phyloP scores from a whole-genome alignment of 2,113 vertebrate genomes.

The Cyrtonyx montezumae region DNA sequence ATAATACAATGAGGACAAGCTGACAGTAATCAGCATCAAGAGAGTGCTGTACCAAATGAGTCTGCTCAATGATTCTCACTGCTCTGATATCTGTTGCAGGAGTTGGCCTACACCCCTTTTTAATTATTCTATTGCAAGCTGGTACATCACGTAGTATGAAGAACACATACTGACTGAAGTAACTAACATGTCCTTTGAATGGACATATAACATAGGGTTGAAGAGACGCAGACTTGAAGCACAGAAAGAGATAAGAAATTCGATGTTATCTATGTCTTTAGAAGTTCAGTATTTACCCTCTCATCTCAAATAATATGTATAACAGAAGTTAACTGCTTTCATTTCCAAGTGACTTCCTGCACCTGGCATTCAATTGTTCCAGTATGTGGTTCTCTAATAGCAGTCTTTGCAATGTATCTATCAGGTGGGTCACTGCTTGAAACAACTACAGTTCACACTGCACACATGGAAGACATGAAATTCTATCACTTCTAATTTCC shows the following conservation, averaged over 20 bases:
- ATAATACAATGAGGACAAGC: not conserved
- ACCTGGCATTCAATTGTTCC: not conserved
- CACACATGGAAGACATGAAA: not conserved
- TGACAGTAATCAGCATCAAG: not conserved
- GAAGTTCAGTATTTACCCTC: not conserved
- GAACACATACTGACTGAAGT: not conserved
- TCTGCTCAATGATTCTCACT: not conserved
- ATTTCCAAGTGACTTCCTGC: not conserved
- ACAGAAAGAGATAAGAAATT: not conserved
- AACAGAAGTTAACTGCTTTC: not conserved
- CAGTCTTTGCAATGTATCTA: fast-evolving
- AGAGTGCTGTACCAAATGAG: not conserved
- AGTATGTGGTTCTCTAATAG: fast-evolving
- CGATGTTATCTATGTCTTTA: not conserved
- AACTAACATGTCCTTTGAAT: not conserved
- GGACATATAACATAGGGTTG: fast-evolving
- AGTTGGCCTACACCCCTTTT: not conserved
- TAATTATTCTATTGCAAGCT: not conserved
- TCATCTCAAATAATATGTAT: not conserved
- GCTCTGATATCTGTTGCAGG: not conserved
- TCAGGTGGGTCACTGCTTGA: not conserved
- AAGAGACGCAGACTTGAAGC: not conserved
- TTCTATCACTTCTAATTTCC: not conserved
- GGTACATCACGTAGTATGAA: fast-evolving
- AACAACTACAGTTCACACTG: not conserved